Percentiles rank a stretch among this genome's conserved stretches.
phyloP scores from a whole-genome alignment of 2,797 vertebrate species.

The Clarias fuscus region DNA sequence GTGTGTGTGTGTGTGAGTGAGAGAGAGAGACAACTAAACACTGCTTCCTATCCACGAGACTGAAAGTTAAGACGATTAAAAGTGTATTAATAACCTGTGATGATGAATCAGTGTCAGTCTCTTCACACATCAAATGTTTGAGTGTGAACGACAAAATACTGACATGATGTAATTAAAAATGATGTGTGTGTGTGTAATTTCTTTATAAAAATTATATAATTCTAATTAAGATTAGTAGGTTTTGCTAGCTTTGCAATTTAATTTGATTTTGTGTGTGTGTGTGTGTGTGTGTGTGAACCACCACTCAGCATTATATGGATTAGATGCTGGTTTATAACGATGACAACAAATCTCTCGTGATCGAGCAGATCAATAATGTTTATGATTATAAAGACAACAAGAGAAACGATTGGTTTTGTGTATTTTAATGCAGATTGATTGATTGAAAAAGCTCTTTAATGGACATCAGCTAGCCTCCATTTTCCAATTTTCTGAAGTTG shows the following conservation, averaged over 20 bases:
- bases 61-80: slow-evolving; percentile 33
- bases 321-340: neutral
- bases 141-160: slow-evolving; percentile 26
- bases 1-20: neutral
- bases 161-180: slow-evolving; percentile 44
- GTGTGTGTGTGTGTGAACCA: neutral
- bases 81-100: slow-evolving; percentile 33
- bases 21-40: neutral
- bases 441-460: neutral
- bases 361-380: too few relatives aligned
- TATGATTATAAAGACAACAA: neutral
- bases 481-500: too few relatives aligned
- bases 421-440: neutral
- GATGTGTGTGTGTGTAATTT: slow-evolving; percentile 8
- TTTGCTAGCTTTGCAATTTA: neutral
- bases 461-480: neutral
- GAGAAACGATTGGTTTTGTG: neutral
- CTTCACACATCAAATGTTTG: neutral
- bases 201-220: neutral
- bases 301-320: neutral
- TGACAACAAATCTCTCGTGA: too few relatives aligned
- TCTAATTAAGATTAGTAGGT: neutral
- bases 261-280: neutral
- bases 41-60: slow-evolving; percentile 1
- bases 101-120: slow-evolving; percentile 9